Percentiles rank a stretch among this genome's conserved stretches.
phyloP scores from a whole-genome alignment of 2,888 invertebrate genomes.

The Patella caerulea region DNA sequence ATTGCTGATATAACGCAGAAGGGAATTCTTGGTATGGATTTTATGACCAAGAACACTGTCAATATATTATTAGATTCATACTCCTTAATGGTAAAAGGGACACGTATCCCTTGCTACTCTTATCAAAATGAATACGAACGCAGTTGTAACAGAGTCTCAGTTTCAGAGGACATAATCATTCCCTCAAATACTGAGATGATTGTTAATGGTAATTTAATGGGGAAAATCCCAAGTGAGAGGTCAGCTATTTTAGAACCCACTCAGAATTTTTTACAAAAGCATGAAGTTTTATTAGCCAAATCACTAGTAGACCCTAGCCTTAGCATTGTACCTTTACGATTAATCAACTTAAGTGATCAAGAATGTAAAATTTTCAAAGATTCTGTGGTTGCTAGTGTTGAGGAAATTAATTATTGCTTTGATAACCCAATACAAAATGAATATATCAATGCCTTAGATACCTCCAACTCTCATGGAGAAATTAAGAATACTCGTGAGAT shows the following conservation, averaged over 20 bases:
- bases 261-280: background rate
- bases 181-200: no score
- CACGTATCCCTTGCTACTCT: no score
- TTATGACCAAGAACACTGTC: background rate
- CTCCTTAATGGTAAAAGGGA: no score
- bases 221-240: no score
- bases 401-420: no score
- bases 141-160: no score
- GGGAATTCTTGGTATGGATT: background rate
- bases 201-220: no score
- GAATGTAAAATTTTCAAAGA: background rate
- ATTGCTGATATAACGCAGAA: background rate
- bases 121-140: no score
- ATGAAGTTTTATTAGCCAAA: background rate
- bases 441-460: no score
- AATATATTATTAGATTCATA: background rate
- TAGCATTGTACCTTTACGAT: background rate
- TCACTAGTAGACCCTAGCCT: background rate
- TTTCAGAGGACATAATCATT: no score
- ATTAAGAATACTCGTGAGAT: background rate
- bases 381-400: background rate
- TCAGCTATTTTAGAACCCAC: background rate
- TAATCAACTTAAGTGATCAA: background rate
- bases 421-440: no score
- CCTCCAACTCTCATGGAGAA: no score